phyloP scores from a whole-genome alignment of 2,797 vertebrate genomes.

The Leptodactylus fallax region DNA sequence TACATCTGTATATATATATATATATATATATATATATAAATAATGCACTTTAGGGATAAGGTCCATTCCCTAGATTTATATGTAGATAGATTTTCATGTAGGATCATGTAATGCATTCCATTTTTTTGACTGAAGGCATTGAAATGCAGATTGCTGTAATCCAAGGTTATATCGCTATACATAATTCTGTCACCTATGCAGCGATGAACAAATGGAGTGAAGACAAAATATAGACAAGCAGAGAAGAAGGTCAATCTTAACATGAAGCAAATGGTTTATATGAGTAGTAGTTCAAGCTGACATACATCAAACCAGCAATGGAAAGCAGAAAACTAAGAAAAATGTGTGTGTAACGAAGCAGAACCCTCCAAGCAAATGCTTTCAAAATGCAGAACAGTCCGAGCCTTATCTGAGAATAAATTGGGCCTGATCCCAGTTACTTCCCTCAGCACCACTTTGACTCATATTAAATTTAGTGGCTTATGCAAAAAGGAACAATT shows the following conservation, averaged over 20 bases:
- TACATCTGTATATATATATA: background rate
- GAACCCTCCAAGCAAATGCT: conserved; percentile 36
- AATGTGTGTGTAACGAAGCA: conserved; percentile 46
- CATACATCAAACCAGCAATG: conserved; percentile 37
- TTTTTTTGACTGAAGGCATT: conserved; percentile 40
- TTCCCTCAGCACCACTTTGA: conserved; percentile 21
- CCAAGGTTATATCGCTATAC: conserved; percentile 43
- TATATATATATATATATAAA: background rate
- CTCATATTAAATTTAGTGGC: conserved; percentile 41
- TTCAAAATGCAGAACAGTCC: conserved; percentile 34
- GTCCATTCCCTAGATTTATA: background rate
- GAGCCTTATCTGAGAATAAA: background rate
- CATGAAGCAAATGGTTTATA: conserved; percentile 52
- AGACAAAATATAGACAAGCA: conserved; percentile 50
- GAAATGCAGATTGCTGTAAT: conserved; percentile 42
- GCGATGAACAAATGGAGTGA: conserved; percentile 46
- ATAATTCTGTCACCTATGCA: conserved; percentile 47
- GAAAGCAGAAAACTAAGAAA: conserved; percentile 20
- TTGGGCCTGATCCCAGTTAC: conserved; percentile 19
- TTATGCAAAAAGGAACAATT: conserved; percentile 25
- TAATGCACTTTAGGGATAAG: background rate
- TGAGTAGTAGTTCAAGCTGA: conserved; percentile 40
- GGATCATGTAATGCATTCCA: conserved; percentile 19
- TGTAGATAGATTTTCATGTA: background rate
- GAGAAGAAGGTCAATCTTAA: conserved; percentile 52